Conservation (phyloP, 2,888 invertebrate species). For the Nephrotoma flavescens region DNA sequence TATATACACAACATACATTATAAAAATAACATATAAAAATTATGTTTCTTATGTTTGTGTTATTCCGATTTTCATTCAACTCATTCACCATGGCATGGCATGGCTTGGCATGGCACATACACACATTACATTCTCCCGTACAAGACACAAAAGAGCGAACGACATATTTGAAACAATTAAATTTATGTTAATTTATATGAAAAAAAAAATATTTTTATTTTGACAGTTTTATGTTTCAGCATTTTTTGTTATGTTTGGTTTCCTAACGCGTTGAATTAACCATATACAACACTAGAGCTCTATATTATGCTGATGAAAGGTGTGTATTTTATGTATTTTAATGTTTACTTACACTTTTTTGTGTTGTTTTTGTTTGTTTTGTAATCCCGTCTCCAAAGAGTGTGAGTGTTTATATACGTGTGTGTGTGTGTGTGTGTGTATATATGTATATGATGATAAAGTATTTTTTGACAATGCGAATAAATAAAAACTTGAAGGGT, state of each 20-base stretch:
- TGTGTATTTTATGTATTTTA: background rate
- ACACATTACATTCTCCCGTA: background rate
- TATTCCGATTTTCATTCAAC: background rate
- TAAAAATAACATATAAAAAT: background rate
- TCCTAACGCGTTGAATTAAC: background rate
- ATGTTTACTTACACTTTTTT: background rate
- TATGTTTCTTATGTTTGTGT: background rate
- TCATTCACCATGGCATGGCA: background rate
- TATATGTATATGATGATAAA: background rate
- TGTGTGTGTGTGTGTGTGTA: background rate
- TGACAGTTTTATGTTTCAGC: background rate
- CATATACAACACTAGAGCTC: background rate
- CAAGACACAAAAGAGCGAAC: background rate
- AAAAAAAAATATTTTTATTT: background rate
- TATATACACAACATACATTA: background rate
- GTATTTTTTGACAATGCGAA: background rate
- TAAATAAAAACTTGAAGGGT: background rate
- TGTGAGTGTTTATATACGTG: background rate
- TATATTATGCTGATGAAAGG: background rate
- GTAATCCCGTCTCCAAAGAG: background rate
- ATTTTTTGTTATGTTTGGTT: background rate
- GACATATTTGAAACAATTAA: background rate
- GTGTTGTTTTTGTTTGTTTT: background rate
- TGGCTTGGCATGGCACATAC: background rate
- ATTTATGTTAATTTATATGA: background rate